phyloP scores from a whole-genome alignment of 2,888 invertebrate species.

The Clanis bilineata region DNA sequence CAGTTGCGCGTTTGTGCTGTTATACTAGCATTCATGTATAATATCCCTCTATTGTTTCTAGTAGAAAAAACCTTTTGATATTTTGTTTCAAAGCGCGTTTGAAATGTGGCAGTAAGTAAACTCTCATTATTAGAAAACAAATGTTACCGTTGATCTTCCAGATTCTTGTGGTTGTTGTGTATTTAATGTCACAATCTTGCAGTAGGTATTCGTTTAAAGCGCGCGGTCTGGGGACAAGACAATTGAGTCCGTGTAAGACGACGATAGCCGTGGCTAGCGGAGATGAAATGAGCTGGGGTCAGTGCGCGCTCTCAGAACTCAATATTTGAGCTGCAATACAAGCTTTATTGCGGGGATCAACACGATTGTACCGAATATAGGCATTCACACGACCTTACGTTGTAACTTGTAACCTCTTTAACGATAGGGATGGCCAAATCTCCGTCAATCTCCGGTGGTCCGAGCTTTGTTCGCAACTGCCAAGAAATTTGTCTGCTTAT shows the following conservation, averaged over 20 bases:
- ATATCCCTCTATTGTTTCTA: slow-evolving; percentile 58
- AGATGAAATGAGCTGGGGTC: slow-evolving; percentile 71
- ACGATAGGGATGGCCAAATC: slow-evolving; percentile 46
- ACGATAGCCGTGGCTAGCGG: slow-evolving; percentile 60
- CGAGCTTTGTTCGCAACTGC: background rate
- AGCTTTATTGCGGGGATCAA: slow-evolving; percentile 72
- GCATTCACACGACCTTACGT: slow-evolving; percentile 41
- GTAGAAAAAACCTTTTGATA: slow-evolving; percentile 50
- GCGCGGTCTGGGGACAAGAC: slow-evolving; percentile 46
- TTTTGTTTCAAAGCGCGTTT: slow-evolving; percentile 38
- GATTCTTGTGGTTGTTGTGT: slow-evolving; percentile 4
- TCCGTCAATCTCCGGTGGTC: slow-evolving; percentile 20
- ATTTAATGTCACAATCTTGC: slow-evolving; percentile 15
- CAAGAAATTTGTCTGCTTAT: slow-evolving; percentile 21
- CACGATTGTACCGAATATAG: slow-evolving; percentile 55
- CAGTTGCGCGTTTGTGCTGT: slow-evolving; percentile 64
- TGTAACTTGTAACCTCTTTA: slow-evolving; percentile 45
- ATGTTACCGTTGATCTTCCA: slow-evolving; percentile 8
- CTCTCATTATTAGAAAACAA: slow-evolving; percentile 30
- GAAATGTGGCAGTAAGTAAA: slow-evolving; percentile 18
- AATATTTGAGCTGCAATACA: slow-evolving; percentile 75
- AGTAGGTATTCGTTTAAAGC: slow-evolving; percentile 27
- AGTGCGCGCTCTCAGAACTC: slow-evolving; percentile 57
- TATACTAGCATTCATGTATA: slow-evolving; percentile 54
- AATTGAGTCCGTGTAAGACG: slow-evolving; percentile 65